These are phyloP conservation scores for Bagarius yarrelli DNA, from an alignment of 2,113 vertebrate genomes.

Conservation along the genomic window DNA sequence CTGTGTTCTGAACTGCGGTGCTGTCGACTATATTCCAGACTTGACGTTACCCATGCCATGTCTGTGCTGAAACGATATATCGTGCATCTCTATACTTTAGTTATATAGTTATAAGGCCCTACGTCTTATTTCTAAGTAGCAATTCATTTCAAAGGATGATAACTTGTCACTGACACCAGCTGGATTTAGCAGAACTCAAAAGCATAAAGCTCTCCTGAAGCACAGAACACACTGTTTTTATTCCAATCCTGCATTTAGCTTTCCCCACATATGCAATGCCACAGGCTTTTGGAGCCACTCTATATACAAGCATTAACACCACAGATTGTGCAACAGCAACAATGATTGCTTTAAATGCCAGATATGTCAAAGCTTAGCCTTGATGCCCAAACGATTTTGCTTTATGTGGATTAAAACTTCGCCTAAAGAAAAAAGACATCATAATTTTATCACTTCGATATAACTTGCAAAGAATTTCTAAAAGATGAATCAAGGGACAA, in stretches of 20 bases:
- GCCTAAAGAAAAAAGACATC: neutral
- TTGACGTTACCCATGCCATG: no score
- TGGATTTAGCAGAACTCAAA: neutral
- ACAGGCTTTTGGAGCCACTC: neutral
- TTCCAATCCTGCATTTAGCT: neutral
- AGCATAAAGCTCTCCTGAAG: neutral
- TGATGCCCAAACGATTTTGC: constrained; percentile 3
- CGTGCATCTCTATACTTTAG: no score
- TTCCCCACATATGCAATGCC: neutral
- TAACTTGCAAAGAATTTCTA: no score
- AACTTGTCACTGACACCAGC: constrained; percentile 1
- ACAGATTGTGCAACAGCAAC: neutral
- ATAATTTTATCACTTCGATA: neutral
- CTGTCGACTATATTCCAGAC: no score
- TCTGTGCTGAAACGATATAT: no score
- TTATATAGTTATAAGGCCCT: neutral
- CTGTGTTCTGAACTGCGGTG: no score
- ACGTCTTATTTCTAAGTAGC: constrained; percentile 3
- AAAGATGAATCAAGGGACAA: no score
- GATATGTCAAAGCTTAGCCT: neutral
- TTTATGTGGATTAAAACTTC: neutral
- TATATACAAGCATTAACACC: constrained; percentile 2
- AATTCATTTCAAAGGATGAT: neutral
- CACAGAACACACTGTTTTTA: neutral
- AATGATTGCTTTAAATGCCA: constrained; percentile 19